A percentile compares a stretch with the other conserved stretches of the same genome.
Conservation (phyloP, 2,888 invertebrate genomes). For the Dolomedes plantarius region DNA sequence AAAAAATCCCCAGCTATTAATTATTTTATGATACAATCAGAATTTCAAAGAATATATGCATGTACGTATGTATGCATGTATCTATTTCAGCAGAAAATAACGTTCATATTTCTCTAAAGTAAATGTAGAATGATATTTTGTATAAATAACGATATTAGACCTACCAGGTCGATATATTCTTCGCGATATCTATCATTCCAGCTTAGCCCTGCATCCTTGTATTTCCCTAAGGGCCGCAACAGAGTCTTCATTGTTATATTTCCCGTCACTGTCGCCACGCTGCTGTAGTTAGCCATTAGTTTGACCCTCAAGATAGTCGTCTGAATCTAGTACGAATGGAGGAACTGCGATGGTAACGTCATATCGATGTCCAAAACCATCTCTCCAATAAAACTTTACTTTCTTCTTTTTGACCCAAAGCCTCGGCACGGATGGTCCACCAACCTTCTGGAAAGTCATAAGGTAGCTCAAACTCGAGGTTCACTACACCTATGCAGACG, state of each 20-base stretch:
- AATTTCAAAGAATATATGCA: too few relatives aligned
- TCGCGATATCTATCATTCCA: conserved; percentile 43
- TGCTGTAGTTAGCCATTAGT: conserved; percentile 72
- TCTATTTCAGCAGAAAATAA: too few relatives aligned
- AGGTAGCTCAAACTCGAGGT: conserved; percentile 89
- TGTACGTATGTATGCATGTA: too few relatives aligned
- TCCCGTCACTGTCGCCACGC: conserved; percentile 75
- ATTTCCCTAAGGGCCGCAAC: conserved; percentile 59
- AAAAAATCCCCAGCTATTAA: too few relatives aligned
- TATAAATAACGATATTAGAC: conserved; percentile 10
- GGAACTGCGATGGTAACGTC: conserved; percentile 72
- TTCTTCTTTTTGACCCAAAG: conserved; percentile 79
- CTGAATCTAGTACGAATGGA: conserved; percentile 72
- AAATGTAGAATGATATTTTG: too few relatives aligned
- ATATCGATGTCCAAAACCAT: conserved; percentile 73
- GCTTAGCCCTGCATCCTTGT: conserved; percentile 18
- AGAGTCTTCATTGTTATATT: conserved; percentile 76
- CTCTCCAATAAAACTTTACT: conserved; percentile 72
- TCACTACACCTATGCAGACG: conserved; percentile 86
- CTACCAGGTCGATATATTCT: conserved; percentile 57
- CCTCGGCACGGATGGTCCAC: conserved; percentile 92
- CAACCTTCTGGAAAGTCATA: conserved; percentile 94
- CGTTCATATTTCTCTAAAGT: too few relatives aligned
- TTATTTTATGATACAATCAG: too few relatives aligned
- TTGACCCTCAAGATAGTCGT: conserved; percentile 72